Base-by-base conservation (phyloP, 2,888 invertebrate species). In the Biston stratarius region DNA sequence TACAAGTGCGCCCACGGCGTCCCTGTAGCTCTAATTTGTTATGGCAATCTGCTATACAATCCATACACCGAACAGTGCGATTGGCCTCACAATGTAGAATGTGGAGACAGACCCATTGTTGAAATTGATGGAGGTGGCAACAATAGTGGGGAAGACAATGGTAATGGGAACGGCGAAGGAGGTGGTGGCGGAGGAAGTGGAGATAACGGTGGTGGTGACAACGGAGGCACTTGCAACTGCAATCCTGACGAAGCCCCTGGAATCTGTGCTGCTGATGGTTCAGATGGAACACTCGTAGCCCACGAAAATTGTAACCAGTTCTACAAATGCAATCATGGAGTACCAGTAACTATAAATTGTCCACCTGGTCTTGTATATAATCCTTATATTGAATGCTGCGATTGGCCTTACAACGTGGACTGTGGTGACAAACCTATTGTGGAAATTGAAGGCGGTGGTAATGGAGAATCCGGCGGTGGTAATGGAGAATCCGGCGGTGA, bases 231-330 rank as follows among this genome's bases (percentile, higher is more conserved):
- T 36, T n/a, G 62, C 56, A 56, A 65, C 61, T 78, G 77, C 64
- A 73, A 83, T 36, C 83, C 83, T 5, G 76, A 64, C 36, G 75
- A 83, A 69, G 85, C 84, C 3, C 78, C 78, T 0, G 69, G 61
- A 5, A 81, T 83, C 44, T 87, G 87, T 47, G 80, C 78, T 3
- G 70, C 65, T 15, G 67, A 70, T 0, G 77, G 71, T 0, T 83
- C 84, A 6, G 78, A 80, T 6, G 81, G 83, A 8, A 61, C 74
- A 5, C 70, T 83, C 0, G 72, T 86, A 0, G 83, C 83, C 40
- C 81, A 85, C 36, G 80, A 84, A 67, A 78, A 81, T 59, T 86
- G 86, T 64, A 82, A 83, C 60, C 74, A 83, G 59, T 87, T 82
- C 73, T 86, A 85, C 69, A 74, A 76, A 36, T 86, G 86, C 12